These are phyloP conservation scores for Chaetoderma sp. DNA, from an alignment of 2,888 invertebrate species.

Conservation along the genomic window DNA sequence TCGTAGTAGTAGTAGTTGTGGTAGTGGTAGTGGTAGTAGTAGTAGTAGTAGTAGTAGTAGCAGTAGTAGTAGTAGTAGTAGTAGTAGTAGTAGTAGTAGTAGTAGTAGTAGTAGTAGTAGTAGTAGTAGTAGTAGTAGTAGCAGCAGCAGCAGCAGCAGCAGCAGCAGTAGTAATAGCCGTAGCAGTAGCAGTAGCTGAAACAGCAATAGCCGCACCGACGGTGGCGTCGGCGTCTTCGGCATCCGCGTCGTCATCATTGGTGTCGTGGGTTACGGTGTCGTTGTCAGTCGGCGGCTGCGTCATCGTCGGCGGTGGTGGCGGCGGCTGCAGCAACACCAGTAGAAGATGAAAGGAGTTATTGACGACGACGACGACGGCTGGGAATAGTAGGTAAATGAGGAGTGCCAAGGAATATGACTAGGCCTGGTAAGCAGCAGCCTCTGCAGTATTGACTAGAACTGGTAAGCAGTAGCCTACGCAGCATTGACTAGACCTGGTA, in stretches of 20 bases:
- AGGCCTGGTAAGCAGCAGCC: neutral
- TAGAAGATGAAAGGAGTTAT: neutral
- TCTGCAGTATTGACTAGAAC: neutral
- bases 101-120: constrained; percentile 12
- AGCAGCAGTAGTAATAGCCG: neutral
- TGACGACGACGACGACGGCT: neutral
- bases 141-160: neutral
- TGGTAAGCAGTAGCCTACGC: neutral
- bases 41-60: constrained; percentile 5
- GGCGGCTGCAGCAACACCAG: neutral
- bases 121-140: constrained; percentile 12
- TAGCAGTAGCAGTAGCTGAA: neutral
- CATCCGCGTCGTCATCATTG: neutral
- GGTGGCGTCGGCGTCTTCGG: neutral
- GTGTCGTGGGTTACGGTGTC: neutral
- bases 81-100: constrained; percentile 25
- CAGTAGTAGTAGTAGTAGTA: constrained; percentile 24
- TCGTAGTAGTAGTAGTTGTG: no score
- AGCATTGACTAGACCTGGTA: neutral
- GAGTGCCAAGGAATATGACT: neutral
- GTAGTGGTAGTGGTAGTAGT: no score
- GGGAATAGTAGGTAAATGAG: neutral
- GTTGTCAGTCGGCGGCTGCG: no score
- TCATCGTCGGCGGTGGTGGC: neutral
- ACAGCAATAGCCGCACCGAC: neutral